Conservation (phyloP, 2,888 invertebrate species). For the Zaprionus bogoriensis region DNA sequence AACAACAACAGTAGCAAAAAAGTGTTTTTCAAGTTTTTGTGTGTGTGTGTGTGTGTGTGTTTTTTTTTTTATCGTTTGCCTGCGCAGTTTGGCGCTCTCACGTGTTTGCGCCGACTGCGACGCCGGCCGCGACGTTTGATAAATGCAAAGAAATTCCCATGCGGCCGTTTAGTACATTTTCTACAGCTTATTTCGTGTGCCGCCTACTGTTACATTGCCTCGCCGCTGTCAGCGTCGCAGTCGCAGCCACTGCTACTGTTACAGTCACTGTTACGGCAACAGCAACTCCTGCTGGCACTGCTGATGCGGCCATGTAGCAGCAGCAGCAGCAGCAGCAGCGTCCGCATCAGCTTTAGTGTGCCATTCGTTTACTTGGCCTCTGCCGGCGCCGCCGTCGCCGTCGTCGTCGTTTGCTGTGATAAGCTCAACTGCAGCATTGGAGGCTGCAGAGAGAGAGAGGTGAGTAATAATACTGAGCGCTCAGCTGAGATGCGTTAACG, state of each 20-base stretch:
- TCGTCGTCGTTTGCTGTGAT: conserved; percentile 32
- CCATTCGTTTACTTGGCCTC: conserved; percentile 39
- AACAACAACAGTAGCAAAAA: conserved; percentile 33
- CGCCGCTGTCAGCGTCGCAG: neutral
- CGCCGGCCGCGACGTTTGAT: conserved; percentile 50
- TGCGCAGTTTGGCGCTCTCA: conserved; percentile 63
- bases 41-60: conserved; percentile 24
- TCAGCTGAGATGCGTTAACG: conserved; percentile 4
- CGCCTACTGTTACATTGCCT: conserved; percentile 47
- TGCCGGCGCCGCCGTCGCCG: conserved; percentile 10
- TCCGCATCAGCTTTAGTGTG: conserved; percentile 15
- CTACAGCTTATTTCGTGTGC: conserved; percentile 51
- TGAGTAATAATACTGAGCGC: conserved; percentile 25
- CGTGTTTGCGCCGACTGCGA: conserved; percentile 61
- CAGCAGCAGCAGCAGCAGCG: conserved; percentile 18
- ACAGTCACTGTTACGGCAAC: conserved; percentile 10
- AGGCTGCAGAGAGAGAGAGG: conserved; percentile 27
- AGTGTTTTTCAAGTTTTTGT: conserved; percentile 39
- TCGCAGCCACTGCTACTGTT: conserved; percentile 2
- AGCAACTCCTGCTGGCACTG: conserved; percentile 7
- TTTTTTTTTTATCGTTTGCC: conserved; percentile 35
- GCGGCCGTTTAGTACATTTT: conserved; percentile 68
- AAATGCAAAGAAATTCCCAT: conserved; percentile 72
- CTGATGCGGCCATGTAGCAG: conserved; percentile 32
- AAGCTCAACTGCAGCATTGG: conserved; percentile 34